A percentile compares a stretch with the other conserved stretches of the same genome.
phyloP scores from a whole-genome alignment of 2,888 invertebrate genomes.

The Dermolepida albohirtum region DNA sequence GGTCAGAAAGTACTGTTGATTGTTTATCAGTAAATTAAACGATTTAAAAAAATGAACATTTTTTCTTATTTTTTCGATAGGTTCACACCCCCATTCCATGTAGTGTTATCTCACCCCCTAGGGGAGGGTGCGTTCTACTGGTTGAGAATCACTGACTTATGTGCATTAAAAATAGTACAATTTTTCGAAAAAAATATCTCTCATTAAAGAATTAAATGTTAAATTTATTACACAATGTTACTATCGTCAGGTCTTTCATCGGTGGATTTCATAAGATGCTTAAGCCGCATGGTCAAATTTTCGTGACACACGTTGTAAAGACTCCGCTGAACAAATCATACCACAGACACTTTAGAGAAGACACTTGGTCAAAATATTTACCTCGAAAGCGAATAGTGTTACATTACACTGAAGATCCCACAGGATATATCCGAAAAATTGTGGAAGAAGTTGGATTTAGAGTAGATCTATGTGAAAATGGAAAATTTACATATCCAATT shows the following conservation, averaged over 20 bases:
- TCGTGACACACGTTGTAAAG: background rate
- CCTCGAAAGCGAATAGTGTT: background rate
- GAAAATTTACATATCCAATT: background rate
- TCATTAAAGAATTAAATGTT: too few relatives aligned
- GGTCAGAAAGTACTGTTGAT: too few relatives aligned
- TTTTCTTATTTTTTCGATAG: too few relatives aligned
- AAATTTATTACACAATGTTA: too few relatives aligned
- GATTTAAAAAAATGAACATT: too few relatives aligned
- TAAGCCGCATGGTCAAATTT: conserved; percentile 3
- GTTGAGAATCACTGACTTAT: too few relatives aligned
- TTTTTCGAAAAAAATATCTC: too few relatives aligned
- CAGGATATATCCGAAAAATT: background rate
- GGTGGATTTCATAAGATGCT: background rate
- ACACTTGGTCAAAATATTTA: background rate
- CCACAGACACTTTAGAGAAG: background rate
- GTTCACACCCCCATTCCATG: too few relatives aligned
- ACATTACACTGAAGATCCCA: background rate
- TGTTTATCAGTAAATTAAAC: too few relatives aligned
- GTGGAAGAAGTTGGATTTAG: background rate
- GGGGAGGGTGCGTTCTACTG: too few relatives aligned
- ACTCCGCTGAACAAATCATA: background rate
- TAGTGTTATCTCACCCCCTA: too few relatives aligned
- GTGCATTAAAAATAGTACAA: too few relatives aligned
- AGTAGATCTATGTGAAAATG: background rate
- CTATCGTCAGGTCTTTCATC: background rate